Conservation (phyloP, 1,140 invertebrate species). For the Ladona fulva region DNA sequence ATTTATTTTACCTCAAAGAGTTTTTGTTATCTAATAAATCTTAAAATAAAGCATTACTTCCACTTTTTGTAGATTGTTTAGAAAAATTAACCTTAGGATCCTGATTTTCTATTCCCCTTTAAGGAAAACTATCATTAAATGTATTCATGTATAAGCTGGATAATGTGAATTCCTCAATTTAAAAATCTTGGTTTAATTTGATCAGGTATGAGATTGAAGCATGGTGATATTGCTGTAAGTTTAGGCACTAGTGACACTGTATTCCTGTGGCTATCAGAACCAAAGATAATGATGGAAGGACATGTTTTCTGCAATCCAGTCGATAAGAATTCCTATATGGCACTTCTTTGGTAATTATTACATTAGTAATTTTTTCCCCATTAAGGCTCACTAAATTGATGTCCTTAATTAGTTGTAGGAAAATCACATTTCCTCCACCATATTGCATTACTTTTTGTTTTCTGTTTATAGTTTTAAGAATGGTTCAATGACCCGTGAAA, state of each 20-base stretch:
- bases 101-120: too few species aligned
- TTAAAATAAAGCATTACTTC: too few species aligned
- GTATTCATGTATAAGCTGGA: too few species aligned
- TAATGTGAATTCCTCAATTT: too few species aligned
- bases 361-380: background rate
- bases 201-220: conserved; percentile 66
- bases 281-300: conserved; percentile 59
- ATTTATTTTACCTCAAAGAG: too few species aligned
- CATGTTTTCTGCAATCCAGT: conserved; percentile 84
- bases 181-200: conserved; percentile 13
- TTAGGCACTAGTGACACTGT: conserved; percentile 90
- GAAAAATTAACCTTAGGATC: too few species aligned
- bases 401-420: background rate
- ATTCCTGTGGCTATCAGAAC: conserved; percentile 65
- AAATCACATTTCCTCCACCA: background rate
- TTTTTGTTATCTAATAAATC: too few species aligned
- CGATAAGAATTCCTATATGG: conserved; percentile 68
- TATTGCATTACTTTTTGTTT: background rate
- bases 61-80: too few species aligned
- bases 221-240: conserved; percentile 78
- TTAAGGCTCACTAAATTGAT: background rate
- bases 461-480: conserved; percentile 67
- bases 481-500: conserved; percentile 81
- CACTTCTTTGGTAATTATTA: conserved; percentile 64
- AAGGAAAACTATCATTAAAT: too few species aligned